A percentile compares a stretch with the other conserved stretches of the same genome.
phyloP scores from a whole-genome alignment of 2,797 vertebrate species.

The Cyprinella venusta region DNA sequence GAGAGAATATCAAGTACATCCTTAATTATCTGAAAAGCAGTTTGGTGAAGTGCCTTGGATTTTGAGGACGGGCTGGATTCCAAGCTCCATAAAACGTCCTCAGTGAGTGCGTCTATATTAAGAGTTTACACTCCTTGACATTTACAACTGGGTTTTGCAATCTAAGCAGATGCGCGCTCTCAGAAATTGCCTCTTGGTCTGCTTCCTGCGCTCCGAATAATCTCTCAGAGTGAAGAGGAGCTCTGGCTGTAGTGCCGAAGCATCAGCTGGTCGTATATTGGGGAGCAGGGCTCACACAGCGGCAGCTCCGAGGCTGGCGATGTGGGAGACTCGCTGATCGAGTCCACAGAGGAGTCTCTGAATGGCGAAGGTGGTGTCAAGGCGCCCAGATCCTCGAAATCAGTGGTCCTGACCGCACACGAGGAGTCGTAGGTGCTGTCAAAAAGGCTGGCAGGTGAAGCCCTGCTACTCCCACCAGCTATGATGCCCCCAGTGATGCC shows the following conservation, averaged over 20 bases:
- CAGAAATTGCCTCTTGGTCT: constrained; percentile 20
- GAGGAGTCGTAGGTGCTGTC: constrained; percentile 73
- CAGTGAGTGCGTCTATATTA: constrained; percentile 28
- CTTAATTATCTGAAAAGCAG: constrained; percentile 35
- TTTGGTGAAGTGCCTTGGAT: constrained; percentile 22
- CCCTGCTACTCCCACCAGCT: constrained; percentile 74
- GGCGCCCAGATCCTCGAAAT: constrained; percentile 87
- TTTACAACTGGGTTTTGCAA: constrained; percentile 42
- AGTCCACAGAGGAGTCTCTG: constrained; percentile 93
- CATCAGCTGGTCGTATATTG: constrained; percentile 91
- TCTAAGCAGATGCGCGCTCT: constrained; percentile 23
- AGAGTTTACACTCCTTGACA: constrained; percentile 40
- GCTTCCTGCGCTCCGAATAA: constrained; percentile 4
- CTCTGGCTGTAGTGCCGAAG: constrained; percentile 97
- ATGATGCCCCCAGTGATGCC: constrained; percentile 61
- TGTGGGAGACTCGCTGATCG: constrained; percentile 85
- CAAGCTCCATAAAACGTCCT: constrained; percentile 30
- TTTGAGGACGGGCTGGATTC: constrained; percentile 32
- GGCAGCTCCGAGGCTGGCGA: constrained; percentile 89
- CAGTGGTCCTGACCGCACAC: constrained; percentile 73
- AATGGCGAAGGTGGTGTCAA: constrained; percentile 97
- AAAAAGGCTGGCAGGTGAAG: constrained; percentile 75
- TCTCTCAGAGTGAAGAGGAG: constrained; percentile 87
- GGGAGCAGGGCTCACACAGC: constrained; percentile 81
- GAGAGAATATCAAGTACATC: constrained; percentile 36